Base-by-base conservation (phyloP, 2,113 vertebrate genomes). In the Craseonycteris thonglongyai region DNA sequence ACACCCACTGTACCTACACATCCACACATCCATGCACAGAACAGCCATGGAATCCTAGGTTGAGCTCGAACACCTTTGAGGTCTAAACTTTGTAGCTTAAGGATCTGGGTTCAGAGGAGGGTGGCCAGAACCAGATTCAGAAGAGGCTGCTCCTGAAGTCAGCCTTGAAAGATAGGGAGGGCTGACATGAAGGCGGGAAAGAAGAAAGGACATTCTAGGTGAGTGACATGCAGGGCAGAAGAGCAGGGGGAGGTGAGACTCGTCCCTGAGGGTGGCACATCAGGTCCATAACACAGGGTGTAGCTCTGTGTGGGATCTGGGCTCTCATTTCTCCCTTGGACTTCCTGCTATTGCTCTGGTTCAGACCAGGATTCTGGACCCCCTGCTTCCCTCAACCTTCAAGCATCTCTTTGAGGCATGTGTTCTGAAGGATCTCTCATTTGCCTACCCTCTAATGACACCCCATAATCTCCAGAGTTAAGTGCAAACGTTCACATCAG, bases 261-360 rank as follows among this genome's bases (percentile, higher is more conserved):
- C 65, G 33, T 9, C 49, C 69, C 47, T 14, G 26, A 45, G 38
- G 35, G 69, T 3, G 19, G 42, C 58, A 3, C 35, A n/a, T 7
- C 1, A 22, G 16, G 16, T 75, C 49, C 49, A 35, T 0, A 1
- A 7, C 0, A 76, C 24, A 18, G 28, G 22, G 3, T 7, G 1
- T 71, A 80, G 30, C 15, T 56, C 56, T 22, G 13, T 5, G 13
- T 0, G 61, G 38, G 21, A 13, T 49, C 54, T 68, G 35, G 30
- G 38, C 40, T 71, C 74, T 16, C 4, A 4, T 56, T 72, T 59
- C 19, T 61, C 40, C 56, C 63, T 28, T 26, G 58, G n/a, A 19
- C 15, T 40, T 78, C 75, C 49, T 63, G 30, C 11, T 24, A 4
- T 15, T 26, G 4, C n/a, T 75, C 28, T 33, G 28, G 51, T 79